Evolutionary conservation across 2,888 invertebrate species (phyloP).

Genomic region (Chromoteleia sp.): DNA sequence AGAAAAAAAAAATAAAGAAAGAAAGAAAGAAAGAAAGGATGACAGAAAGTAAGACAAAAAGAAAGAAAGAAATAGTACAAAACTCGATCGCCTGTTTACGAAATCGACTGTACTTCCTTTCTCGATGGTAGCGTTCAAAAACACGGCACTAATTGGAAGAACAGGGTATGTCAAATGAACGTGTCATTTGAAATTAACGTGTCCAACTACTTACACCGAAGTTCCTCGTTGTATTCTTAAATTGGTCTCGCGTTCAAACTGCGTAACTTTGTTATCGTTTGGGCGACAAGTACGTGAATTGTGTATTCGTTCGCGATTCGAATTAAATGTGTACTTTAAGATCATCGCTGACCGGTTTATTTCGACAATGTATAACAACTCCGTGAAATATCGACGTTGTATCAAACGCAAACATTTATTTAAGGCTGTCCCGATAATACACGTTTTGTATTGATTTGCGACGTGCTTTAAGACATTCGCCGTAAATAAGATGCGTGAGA

Average conservation of each 20-base stretch:
- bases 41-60: not conserved
- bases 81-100: slow-evolving; percentile 78
- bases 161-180: slow-evolving; percentile 71
- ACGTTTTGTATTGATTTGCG: slow-evolving; percentile 18
- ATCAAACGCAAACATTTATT: slow-evolving; percentile 49
- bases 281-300: slow-evolving; percentile 10
- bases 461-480: not conserved
- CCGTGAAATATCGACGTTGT: slow-evolving; percentile 27
- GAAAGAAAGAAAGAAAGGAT: slow-evolving; percentile 4
- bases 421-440: slow-evolving; percentile 27
- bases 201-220: slow-evolving; percentile 67
- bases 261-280: slow-evolving; percentile 36
- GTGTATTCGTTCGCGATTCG: slow-evolving; percentile 15
- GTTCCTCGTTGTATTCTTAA: slow-evolving; percentile 65
- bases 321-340: slow-evolving; percentile 28
- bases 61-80: slow-evolving; percentile 45
- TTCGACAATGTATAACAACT: slow-evolving; percentile 8
- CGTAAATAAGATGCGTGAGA: slow-evolving; percentile 12
- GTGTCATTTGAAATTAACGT: slow-evolving; percentile 66
- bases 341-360: slow-evolving; percentile 16
- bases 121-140: slow-evolving; percentile 59
- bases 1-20: slow-evolving; percentile 10
- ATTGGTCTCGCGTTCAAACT: slow-evolving; percentile 42
- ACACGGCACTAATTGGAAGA: slow-evolving; percentile 68
- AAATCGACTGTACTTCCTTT: slow-evolving; percentile 71